Evolutionary conservation across 35 echinoderm and acorn worm genomes (phyloP).

Genomic region (Eucidaris tribuloides): DNA sequence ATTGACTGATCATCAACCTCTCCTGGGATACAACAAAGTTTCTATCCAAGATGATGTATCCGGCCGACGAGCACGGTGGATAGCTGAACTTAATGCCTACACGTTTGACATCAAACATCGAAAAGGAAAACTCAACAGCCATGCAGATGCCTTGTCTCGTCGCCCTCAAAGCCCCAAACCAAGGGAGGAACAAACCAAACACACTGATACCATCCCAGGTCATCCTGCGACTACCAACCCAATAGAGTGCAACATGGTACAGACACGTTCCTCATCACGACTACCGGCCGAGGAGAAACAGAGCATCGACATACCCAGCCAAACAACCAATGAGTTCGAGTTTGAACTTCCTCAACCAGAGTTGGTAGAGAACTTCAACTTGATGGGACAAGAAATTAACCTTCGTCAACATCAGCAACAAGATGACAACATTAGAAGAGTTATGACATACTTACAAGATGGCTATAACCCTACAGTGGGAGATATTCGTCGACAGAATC

Average conservation of each 20-base stretch:
- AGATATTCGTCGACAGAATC: background rate
- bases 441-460: background rate
- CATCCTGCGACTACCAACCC: background rate
- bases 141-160: background rate
- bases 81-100: slow-evolving; percentile 5
- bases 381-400: too few relatives aligned
- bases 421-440: background rate
- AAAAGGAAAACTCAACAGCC: background rate
- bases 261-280: too few relatives aligned
- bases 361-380: background rate
- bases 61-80: slow-evolving; percentile 32
- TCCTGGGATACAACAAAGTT: background rate
- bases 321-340: background rate
- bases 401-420: background rate
- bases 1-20: slow-evolving; percentile 30
- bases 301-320: background rate
- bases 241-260: background rate
- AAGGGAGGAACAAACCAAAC: too few relatives aligned
- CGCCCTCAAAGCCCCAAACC: too few relatives aligned
- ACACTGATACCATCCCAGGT: background rate
- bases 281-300: too few relatives aligned
- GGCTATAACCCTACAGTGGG: background rate
- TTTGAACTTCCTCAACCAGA: background rate
- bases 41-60: slow-evolving; percentile 14
- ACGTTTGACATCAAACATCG: slow-evolving; percentile 22